Base-by-base conservation (phyloP, 2,888 invertebrate genomes). In the Anarsia innoxiella region DNA sequence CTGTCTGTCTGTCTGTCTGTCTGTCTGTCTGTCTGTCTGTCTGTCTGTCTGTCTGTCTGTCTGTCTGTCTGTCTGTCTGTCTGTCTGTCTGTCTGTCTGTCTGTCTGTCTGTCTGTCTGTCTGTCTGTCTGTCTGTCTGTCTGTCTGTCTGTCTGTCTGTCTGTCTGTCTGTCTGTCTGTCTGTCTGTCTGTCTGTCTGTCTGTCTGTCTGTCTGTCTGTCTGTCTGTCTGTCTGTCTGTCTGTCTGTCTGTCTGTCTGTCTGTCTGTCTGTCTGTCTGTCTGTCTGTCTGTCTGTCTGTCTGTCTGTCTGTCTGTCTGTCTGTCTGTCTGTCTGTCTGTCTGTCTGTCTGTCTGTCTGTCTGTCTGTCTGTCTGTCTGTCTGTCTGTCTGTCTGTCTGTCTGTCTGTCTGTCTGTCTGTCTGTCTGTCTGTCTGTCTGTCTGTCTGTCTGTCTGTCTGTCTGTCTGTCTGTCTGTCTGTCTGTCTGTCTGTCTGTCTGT, bases 21-120 rank as follows among this genome's bases (percentile, higher is more conserved):
- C 27, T 23, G 19, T 27, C 35, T 23, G 12, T 27, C 35, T 23
- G 19, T 16, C 35, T 23, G 8, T 27, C 35, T 23, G 19, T 27
- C 35, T 23, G 12, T 27, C 35, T 23, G 19, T 27, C 35, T 23
- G 12, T 27, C 35, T 23, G 19, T 27, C 35, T 23, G 26, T 16
- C 35, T 23, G 26, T 27, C 28, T 23, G 26, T 27, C 35, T 13
- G 12, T 27, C 35, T 16, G 19, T 25, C 33, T 19, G 4, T 25
- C 33, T 16, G 25, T 25, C 25, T 25, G 19, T 19, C 19, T 19
- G 19, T 19, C 19, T 19, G 19, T 12, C 23, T 10, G 8, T 25
- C 25, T n/a, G 9, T 14, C 34, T 12, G 8, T 14, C 34, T 16
- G 10, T 14, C 25, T 16, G 9, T 26, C 25, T n/a, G 8, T 14